Percentiles rank a stretch among this genome's conserved stretches.
Evolutionary conservation across 2,113 vertebrate species (phyloP).

Genomic region (Bombycilla garrulus): DNA sequence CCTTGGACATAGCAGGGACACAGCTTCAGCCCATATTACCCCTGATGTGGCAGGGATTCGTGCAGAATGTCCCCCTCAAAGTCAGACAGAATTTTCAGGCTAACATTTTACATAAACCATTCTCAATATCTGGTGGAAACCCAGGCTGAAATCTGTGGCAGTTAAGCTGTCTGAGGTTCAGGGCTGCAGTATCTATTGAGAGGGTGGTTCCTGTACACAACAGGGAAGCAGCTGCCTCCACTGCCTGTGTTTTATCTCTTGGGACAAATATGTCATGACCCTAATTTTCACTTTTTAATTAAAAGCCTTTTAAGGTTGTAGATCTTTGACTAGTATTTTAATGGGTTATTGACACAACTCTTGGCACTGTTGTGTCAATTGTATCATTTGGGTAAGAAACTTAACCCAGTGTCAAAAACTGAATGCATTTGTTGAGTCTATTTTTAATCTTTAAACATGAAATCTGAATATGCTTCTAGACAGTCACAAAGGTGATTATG

Average conservation of each 20-base stretch:
- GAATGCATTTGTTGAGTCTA: conserved; percentile 71
- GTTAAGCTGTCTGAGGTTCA: not conserved
- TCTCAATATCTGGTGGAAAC: not conserved
- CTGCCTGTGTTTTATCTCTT: not conserved
- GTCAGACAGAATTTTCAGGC: not conserved
- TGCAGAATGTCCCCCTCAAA: not conserved
- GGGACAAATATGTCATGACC: not conserved
- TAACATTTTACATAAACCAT: not conserved
- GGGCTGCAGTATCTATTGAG: rapidly evolving
- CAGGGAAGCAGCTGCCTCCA: not conserved
- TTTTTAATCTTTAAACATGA: conserved; percentile 75
- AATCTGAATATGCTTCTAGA: conserved; percentile 78
- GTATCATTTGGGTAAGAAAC: conserved; percentile 9
- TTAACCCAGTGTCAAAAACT: conserved; percentile 56
- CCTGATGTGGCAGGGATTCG: not conserved
- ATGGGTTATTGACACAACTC: not conserved
- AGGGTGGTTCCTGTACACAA: rapidly evolving
- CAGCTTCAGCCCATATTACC: rapidly evolving
- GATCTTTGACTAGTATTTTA: not conserved
- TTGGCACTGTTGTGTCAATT: conserved; percentile 11
- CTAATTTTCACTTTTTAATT: not conserved
- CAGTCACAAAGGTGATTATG: conserved; percentile 75
- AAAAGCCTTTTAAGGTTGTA: not conserved
- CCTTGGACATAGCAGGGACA: not conserved
- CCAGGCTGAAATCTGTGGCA: not conserved